Base-by-base conservation (phyloP, 2,113 vertebrate genomes). In the Cyphomyrus discorhynchus region DNA sequence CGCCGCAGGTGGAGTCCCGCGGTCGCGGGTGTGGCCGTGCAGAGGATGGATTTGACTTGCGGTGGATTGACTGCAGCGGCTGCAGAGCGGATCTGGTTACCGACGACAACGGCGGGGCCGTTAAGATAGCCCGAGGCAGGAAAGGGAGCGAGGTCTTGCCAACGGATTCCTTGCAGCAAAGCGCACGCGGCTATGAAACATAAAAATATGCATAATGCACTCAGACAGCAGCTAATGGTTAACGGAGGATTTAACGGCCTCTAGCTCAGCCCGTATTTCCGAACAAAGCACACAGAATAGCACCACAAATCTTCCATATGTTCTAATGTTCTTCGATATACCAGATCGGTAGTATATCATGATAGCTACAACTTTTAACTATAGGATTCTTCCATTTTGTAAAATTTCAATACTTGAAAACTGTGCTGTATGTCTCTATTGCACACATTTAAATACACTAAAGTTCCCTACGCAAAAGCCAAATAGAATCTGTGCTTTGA, bases 21-120 rank as follows among this genome's bases (percentile, higher is more conserved):
- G 24, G 47, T 52, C 45, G 46, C n/a, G 84, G 84, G 84, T 52
- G 46, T 86, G 47, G 84, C 47, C 13, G 47, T 1, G 24, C 47
- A n/a, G 46, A 49, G 83, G 45, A n/a, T 86, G 83, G n/a, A 19
- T 80, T 27, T 86, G 19, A 86, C 42, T 50, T 6, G 10, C 27
- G 49, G 49, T 21, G 50, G 85, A 53, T 53, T 87, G 85, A 87
- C 42, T 84, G 39, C 45, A 39, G 45, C 82, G 82, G 42, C 42
- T 84, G 82, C 21, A 47, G 82, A n/a, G 39, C 92, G 90, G 93
- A 95, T 96, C 94, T 92, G 89, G 94, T 96, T 93, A 94, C 95
- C 94, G 89, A 91, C 91, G 90, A 92, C 93, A 90, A 92, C 92
- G 92, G 92, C 93, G 90, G 91, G 90, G 88, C 45, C 24, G 35